Evolutionary conservation across 2,888 invertebrate species (phyloP), one percentile per base, ranked within the genome.

Genomic region (Macropis europaea): DNA sequence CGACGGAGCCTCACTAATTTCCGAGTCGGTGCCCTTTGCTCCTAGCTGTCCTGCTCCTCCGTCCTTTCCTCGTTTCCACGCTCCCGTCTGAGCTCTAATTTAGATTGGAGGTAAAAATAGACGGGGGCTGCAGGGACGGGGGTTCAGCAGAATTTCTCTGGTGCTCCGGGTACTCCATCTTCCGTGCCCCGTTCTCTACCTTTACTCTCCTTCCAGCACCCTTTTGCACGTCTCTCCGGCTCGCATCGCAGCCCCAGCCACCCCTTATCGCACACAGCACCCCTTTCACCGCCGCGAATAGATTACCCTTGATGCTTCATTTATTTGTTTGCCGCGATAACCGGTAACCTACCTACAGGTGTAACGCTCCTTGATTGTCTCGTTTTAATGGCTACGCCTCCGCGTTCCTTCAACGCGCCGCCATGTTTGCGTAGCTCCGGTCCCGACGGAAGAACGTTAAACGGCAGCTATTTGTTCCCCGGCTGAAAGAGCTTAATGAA

Each of bases 1-100:
- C 7, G n/a, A n/a, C 2, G 3, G 30, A 38, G 72, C 28, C 74
- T 69, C 81, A 60, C 77, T 81, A 81, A 82, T 82, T 82, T 78
- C 76, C 79, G 80, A 81, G 73, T 76, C 73, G 71, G 52, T 50
- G 28, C 47, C 54, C 68, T 59, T 48, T 57, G 15, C 57, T 11
- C 52, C 17, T n/a, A 28, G 7, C 3, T 22, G 2, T 60, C 28
- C 54, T n/a, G 17, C 19, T 30, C 53, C 19, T 26, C 24, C 26
- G 32, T 52, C 67, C 5, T 17, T 48, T 34, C 19, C 38, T 57
- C 38, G 26, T 26, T 47, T 43, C 45, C 45, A 5, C 66, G 62
- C 73, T 62, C 69, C 48, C 50, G 73, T 59, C 67, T 54, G 54
- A 59, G 59, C 70, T 66, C 62, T 72, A 82, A 82, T 81, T 81